Conservation (phyloP, 2,113 vertebrate species). For the Strix uralensis region DNA sequence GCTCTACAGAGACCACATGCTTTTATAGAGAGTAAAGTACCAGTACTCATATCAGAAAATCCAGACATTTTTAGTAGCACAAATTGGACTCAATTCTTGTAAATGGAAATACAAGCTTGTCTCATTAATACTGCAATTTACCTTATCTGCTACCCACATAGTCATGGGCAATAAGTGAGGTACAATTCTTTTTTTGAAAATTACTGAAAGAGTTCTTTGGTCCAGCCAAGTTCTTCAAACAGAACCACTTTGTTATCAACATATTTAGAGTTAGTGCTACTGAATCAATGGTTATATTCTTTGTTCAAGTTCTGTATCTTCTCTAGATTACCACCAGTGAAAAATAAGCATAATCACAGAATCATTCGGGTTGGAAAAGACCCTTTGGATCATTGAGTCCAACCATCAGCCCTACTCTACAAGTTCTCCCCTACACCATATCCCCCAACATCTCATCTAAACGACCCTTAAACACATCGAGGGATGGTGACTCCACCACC, state of each 20-base stretch:
- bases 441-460: too few species aligned
- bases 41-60: neutral
- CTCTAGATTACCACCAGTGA: neutral
- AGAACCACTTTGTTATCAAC: neutral
- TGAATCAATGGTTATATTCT: neutral
- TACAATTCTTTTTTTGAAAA: neutral
- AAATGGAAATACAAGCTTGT: conserved; percentile 3
- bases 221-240: neutral
- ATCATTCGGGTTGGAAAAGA: too few species aligned
- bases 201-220: neutral
- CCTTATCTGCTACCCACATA: neutral
- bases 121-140: conserved; percentile 13
- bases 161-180: neutral
- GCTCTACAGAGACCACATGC: neutral
- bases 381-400: too few species aligned
- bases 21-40: neutral
- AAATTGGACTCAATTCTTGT: neutral
- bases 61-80: neutral
- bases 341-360: neutral
- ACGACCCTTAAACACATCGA: too few species aligned
- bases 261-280: neutral
- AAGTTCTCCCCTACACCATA: too few species aligned
- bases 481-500: too few species aligned
- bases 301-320: neutral
- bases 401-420: too few species aligned